Base-by-base conservation (phyloP, 2,797 vertebrate species). In the Anabacerthia variegaticeps region DNA sequence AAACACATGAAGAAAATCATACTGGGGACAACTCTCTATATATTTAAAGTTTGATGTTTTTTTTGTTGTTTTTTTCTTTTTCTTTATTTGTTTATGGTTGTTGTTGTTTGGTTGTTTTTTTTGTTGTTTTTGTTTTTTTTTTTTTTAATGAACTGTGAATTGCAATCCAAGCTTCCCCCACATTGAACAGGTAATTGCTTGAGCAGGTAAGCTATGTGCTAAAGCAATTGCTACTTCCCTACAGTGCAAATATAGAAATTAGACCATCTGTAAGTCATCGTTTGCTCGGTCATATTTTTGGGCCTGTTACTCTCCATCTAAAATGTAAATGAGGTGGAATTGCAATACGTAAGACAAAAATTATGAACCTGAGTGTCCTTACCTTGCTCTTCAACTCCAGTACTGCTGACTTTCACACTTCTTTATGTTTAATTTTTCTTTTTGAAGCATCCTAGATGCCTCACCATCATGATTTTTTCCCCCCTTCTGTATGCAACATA, bases 81-180 rank as follows among this genome's bases (percentile, higher is more conserved):
- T 6, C 4, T 58, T 58, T 58, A 36, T 13, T 18, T 34, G 14
- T 14, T 39, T 56, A n/a, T 20, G 20, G 34, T 12, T 48, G 1
- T 18, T 19, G 3, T 4, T 30, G 18, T 6, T 34, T 8, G 43
- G 26, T 10, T 54, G 51, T 7, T 66, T 36, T 65, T 27, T 7
- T 16, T 15, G 37, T 21, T 5, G 24, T 24, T 8, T 10, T 23
- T 19, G 19, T 0, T 5, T 7, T 15, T 32, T 7, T 63, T n/a
- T 9, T 65, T 82, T 30, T n/a, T 1, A 15, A 52, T 41, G 26
- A 46, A 43, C 7, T 12, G 4, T 20, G 11, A 59, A 14, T 21
- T 74, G 9, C 34, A 61, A 22, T 71, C 10, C n/a, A 28, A 2
- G 11, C 78, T 78, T 61, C 9, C 15, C 5, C 11, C 19, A 36